Evolutionary conservation across 2,797 vertebrate species (phyloP), one percentile per base, ranked within the genome.

Genomic region (Aythya fuligula): DNA sequence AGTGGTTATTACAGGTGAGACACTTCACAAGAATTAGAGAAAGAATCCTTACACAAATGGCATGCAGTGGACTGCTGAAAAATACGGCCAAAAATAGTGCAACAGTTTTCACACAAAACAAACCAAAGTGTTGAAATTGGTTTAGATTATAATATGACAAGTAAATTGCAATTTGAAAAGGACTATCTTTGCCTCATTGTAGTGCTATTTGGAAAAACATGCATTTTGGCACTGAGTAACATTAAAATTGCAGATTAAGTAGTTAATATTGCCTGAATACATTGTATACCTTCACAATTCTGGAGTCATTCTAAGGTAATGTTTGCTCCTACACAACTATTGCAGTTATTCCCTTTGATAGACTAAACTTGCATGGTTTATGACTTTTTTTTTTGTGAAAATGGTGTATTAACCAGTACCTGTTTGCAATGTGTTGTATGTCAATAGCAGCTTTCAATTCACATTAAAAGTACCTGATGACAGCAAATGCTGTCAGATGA

Each of bases 1-100:
- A 96, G 97, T 96, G 97, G 96, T 98, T 98, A 97, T 95, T 87
- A 94, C 21, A 86, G 86, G 93, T 93, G 86, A 97, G 95, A 97
- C 96, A 91, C 84, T 95, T 97, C 95, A 98, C 97, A 96, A 94
- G 91, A 96, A 87, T 90, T 82, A 93, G 92, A 97, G 95, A 95
- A 97, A 97, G 92, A 89, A 94, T 96, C 75, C 73, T 94, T 95
- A 98, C 97, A 98, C 95, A 97, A 97, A 97, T 71, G 76, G 97
- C 98, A 98, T 99, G 98, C 98, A 98, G 96, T 94, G 93, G 70
- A 96, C 94, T 95, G 96, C 95, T 96, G 94, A 93, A 88, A 96
- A 96, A 97, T 84, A 97, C 87, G 92, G 96, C 93, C 93, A 69
- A 34, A 88, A 94, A 94, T 93, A 97, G 95, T 95, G 96, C 97